These are phyloP conservation scores for Paraescarpia echinospica DNA, from an alignment of 1,140 invertebrate genomes.

Conservation along the genomic window DNA sequence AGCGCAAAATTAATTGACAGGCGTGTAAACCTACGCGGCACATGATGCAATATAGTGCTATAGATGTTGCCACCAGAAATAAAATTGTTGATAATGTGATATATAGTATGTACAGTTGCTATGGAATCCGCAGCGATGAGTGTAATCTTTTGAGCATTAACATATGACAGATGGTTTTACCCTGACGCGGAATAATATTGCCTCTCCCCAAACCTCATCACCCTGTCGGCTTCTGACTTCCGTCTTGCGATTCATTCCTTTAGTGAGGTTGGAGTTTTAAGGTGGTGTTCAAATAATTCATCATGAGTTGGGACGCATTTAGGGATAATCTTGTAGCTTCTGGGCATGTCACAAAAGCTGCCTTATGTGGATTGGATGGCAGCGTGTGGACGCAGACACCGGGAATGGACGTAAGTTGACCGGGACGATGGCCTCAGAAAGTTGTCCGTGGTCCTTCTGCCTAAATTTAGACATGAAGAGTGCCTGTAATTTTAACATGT, in stretches of 20 bases:
- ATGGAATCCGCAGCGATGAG: neutral
- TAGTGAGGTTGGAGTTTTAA: neutral
- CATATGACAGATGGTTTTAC: neutral
- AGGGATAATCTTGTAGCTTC: slow-evolving; percentile 23
- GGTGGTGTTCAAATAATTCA: slow-evolving; percentile 1
- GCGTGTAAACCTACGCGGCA: neutral
- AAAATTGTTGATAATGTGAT: neutral
- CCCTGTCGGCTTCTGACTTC: neutral
- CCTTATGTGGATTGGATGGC: slow-evolving; percentile 25
- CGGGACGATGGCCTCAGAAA: neutral
- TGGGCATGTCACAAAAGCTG: slow-evolving; percentile 26
- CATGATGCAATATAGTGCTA: neutral
- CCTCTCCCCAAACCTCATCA: slow-evolving; percentile 3
- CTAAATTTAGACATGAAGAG: neutral
- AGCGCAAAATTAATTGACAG: neutral
- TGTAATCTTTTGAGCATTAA: neutral
- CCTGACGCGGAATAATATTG: neutral
- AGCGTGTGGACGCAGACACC: slow-evolving; percentile 25
- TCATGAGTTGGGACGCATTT: slow-evolving; percentile 25
- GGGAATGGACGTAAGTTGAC: slow-evolving; percentile 24
- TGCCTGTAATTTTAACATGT: neutral
- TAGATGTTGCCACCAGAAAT: neutral
- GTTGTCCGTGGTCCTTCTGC: neutral
- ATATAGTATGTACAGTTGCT: neutral
- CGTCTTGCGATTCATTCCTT: neutral